These are phyloP conservation scores for Dromaius novaehollandiae DNA, from an alignment of 2,113 vertebrate species.

Conservation along the genomic window DNA sequence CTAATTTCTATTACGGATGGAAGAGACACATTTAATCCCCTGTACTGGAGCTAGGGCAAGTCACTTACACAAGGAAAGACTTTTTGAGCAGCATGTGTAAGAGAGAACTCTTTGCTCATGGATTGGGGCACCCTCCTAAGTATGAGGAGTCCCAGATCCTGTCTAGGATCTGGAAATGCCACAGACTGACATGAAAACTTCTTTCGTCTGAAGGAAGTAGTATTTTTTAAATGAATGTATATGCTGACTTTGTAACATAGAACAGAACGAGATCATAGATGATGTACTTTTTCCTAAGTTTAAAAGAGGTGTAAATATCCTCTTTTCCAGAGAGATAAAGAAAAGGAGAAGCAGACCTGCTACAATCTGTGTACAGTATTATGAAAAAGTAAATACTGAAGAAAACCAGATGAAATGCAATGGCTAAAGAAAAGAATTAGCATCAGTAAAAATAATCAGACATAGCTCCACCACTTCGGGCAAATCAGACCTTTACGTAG, in stretches of 20 bases:
- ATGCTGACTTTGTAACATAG: neutral
- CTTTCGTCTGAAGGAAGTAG: neutral
- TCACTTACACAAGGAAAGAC: conserved; percentile 4
- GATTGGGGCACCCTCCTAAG: conserved; percentile 34
- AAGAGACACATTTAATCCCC: conserved; percentile 2
- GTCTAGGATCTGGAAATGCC: conserved; percentile 33
- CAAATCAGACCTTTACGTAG: neutral
- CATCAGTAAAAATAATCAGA: neutral
- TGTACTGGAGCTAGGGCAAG: neutral
- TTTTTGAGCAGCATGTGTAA: neutral
- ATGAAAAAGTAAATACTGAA: neutral
- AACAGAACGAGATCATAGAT: neutral
- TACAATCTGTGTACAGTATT: neutral
- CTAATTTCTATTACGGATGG: neutral
- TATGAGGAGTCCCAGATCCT: neutral
- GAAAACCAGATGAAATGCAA: neutral
- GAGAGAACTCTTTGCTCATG: conserved; percentile 44
- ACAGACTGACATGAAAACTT: conserved; percentile 10
- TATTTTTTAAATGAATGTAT: neutral
- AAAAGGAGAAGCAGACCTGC: neutral
- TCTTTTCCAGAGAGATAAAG: neutral
- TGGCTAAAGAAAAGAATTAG: neutral
- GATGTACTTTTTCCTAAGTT: neutral
- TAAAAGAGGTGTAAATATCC: neutral
- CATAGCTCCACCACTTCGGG: neutral